Conservation (phyloP, 2,113 vertebrate species). For the Sclerurus mexicanus region DNA sequence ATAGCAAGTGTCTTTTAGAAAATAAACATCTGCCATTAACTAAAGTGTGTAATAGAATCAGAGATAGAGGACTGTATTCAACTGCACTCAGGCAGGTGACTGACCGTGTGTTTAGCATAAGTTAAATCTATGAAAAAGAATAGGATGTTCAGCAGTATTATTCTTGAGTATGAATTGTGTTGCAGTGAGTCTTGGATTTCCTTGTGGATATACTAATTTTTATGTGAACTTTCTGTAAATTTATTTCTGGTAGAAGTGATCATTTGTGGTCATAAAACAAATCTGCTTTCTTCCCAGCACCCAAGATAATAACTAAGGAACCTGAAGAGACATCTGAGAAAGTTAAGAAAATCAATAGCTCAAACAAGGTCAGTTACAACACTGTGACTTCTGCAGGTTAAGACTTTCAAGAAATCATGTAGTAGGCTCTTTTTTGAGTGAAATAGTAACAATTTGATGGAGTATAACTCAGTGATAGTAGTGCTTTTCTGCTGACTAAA, state of each 20-base stretch:
- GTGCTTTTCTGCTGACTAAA: background rate
- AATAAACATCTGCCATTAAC: background rate
- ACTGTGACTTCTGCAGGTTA: background rate
- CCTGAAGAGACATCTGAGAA: slow-evolving; percentile 63
- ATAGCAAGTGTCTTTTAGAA: background rate
- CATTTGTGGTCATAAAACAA: background rate
- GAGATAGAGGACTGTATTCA: background rate
- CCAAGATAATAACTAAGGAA: slow-evolving; percentile 12
- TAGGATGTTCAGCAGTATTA: background rate
- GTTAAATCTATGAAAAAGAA: background rate
- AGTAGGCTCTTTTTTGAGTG: background rate
- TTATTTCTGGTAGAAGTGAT: background rate
- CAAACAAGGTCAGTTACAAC: slow-evolving; percentile 77
- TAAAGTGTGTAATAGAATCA: background rate
- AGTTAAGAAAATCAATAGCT: slow-evolving; percentile 72
- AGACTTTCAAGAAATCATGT: background rate
- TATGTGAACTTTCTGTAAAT: background rate
- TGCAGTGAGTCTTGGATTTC: background rate
- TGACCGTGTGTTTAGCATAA: background rate
- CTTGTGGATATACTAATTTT: background rate
- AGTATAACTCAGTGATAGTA: background rate
- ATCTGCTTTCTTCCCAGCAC: slow-evolving; percentile 43
- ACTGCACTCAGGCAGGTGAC: background rate
- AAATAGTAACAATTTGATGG: background rate
- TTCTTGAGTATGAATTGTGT: background rate